Evolutionary conservation across 2,888 invertebrate species (phyloP), one percentile per base, ranked within the genome.

Genomic region (Operophtera brumata): DNA sequence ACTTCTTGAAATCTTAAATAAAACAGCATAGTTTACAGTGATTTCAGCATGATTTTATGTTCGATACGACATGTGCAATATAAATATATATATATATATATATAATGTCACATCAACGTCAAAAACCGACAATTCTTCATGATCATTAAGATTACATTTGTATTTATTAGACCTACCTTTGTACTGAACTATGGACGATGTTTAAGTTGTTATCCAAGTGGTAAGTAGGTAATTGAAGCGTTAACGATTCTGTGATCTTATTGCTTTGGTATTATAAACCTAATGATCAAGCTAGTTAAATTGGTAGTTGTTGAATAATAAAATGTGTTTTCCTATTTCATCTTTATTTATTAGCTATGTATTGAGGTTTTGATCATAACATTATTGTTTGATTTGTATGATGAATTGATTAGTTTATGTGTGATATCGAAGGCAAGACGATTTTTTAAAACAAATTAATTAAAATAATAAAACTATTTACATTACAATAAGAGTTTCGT

Each of bases 381-480:
- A 6, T 30, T 9, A 8, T 9, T 7, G 1, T 7, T 0, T 2
- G 9, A 30, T 1, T 9, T 30, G 5, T 30, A 9, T 7, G 7
- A 30, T 30, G 9, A 30, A 6, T 30, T 8, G 30, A 1, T 30
- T 30, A 30, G 9, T 1, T 30, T 2, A 9, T 9, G 8, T 2
- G 8, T n/a, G 26, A 28, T 30, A 26, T 36, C 25, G 10, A 52
- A 57, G 62, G 62, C 60, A 58, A 61, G 60, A 63, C 35, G 12
- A 44, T 53, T 41, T 8, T 30, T 20, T 44, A 57, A 57, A 56
- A 59, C 57, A 69, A 70, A 67, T 70, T 70, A 70, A 70, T 66
- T 66, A 58, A 11, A 55, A 53, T 57, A 60, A 65, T 57, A 56
- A 57, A 51, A 67, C 36, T 67, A 70, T 73, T 69, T 73, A 74